A percentile compares a stretch with the other conserved stretches of the same genome.
Evolutionary conservation across 2,888 invertebrate species (phyloP).

Genomic region (Salticus scenicus): DNA sequence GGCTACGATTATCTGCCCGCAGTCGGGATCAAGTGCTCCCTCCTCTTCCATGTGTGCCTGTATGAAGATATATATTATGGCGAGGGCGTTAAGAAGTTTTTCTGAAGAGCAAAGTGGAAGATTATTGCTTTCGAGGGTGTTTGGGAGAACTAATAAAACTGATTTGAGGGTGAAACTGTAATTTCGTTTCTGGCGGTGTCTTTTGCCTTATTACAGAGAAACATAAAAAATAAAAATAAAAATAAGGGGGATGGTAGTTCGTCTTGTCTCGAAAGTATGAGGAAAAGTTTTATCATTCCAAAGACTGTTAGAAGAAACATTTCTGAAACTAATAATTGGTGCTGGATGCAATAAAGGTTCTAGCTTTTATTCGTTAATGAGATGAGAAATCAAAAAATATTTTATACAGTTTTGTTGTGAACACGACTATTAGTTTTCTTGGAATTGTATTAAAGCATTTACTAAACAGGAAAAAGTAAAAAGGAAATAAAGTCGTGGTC

Average conservation of each 20-base stretch:
- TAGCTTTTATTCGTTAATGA: too few relatives aligned
- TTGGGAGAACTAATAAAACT: conserved; percentile 15
- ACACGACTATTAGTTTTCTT: too few relatives aligned
- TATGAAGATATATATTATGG: conserved; percentile 24
- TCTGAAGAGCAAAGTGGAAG: conserved; percentile 4
- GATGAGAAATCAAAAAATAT: too few relatives aligned
- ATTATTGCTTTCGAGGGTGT: conserved; percentile 8
- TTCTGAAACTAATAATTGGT: too few relatives aligned
- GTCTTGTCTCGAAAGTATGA: not conserved
- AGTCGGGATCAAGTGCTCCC: not conserved
- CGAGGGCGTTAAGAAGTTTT: conserved; percentile 2
- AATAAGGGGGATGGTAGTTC: not conserved
- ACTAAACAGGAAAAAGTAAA: too few relatives aligned
- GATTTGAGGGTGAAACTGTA: conserved; percentile 15
- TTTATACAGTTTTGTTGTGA: too few relatives aligned
- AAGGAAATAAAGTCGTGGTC: too few relatives aligned
- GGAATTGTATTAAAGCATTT: too few relatives aligned
- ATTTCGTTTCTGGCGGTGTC: not conserved
- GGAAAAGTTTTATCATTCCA: not conserved
- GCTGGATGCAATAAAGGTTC: too few relatives aligned
- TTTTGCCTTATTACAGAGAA: not conserved
- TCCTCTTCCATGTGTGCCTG: not conserved
- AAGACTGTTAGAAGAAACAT: too few relatives aligned
- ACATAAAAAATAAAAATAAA: not conserved
- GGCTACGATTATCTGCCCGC: conserved; percentile 30